Conservation (phyloP, 2,113 vertebrate genomes). For the Gambusia holbrooki region DNA sequence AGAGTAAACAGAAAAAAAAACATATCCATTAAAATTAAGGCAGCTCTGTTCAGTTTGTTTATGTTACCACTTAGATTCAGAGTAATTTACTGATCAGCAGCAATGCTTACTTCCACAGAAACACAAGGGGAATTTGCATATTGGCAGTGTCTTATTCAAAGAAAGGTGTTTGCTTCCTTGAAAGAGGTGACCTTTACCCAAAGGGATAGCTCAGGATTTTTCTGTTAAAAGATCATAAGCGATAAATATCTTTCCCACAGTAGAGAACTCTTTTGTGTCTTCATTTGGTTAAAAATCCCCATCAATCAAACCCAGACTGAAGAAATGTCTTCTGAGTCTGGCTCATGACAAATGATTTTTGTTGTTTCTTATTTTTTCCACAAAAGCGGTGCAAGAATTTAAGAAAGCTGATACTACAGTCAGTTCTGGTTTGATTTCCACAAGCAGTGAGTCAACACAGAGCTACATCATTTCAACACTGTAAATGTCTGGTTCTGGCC, state of each 20-base stretch:
- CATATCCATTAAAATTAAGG: conserved; percentile 24
- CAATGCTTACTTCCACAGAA: conserved; percentile 35
- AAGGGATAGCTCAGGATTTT: background rate
- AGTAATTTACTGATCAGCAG: conserved; percentile 29
- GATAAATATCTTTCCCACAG: background rate
- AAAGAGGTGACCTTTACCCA: background rate
- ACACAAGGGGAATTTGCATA: conserved; percentile 35
- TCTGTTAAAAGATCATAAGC: background rate
- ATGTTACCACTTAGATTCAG: conserved; percentile 56
- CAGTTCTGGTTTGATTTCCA: background rate
- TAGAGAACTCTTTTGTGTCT: background rate
- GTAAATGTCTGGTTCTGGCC: background rate
- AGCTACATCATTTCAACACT: background rate
- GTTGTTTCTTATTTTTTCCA: background rate
- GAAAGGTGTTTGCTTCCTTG: conserved; percentile 21
- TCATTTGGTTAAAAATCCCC: background rate
- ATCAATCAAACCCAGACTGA: background rate
- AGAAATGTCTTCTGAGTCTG: background rate
- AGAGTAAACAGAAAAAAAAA: conserved; percentile 17
- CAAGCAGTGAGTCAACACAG: background rate
- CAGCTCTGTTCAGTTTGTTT: conserved; percentile 47
- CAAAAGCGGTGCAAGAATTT: background rate
- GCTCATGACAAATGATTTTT: too few relatives aligned
- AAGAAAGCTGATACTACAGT: background rate
- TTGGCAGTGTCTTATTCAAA: conserved; percentile 14